These are phyloP conservation scores for Narcine bancroftii DNA, from an alignment of 2,113 vertebrate genomes.

Conservation along the genomic window DNA sequence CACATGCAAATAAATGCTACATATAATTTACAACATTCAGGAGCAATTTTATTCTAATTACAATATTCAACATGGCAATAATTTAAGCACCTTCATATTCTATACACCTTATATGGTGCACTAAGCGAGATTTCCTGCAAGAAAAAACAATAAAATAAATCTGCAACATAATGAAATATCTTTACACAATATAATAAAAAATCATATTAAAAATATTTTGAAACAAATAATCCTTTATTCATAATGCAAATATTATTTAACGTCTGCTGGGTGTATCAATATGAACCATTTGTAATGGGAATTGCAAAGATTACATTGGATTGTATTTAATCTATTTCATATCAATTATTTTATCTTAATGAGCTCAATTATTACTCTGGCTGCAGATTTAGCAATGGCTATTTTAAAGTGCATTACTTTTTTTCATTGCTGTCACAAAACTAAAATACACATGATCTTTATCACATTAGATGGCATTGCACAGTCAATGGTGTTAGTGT, in stretches of 20 bases:
- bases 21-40: constrained; percentile 32
- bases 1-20: neutral
- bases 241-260: constrained; percentile 20
- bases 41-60: neutral
- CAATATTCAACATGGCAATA: constrained; percentile 1
- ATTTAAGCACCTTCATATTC: neutral
- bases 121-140: neutral
- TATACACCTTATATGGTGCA: neutral
- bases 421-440: constrained; percentile 6
- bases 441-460: neutral
- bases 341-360: neutral
- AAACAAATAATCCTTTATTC: constrained; percentile 18
- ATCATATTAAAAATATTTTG: constrained; percentile 2
- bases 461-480: neutral
- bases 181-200: neutral
- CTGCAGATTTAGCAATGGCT: neutral
- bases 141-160: neutral
- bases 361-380: neutral
- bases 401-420: neutral
- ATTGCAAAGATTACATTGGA: neutral
- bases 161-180: neutral
- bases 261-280: neutral
- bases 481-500: neutral
- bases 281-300: neutral
- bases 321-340: neutral